Evolutionary conservation across 2,888 invertebrate species (phyloP), one percentile per base, ranked within the genome.

Genomic region (Callimorpha dominula): DNA sequence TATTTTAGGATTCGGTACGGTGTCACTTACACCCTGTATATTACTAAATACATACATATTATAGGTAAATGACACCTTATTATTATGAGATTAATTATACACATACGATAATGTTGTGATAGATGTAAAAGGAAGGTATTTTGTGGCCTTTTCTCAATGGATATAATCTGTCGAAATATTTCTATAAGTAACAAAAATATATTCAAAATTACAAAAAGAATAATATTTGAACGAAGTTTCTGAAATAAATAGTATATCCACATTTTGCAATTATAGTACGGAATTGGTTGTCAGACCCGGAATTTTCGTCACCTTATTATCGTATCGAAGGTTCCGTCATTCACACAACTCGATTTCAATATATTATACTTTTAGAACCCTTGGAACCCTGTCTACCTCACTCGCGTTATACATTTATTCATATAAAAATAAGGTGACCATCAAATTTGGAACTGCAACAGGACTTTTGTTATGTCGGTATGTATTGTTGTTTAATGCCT

Each of bases 291-390:
- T 71, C 65, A 17, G 64, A 65, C 52, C 17, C 20, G 63, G 31
- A 68, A 73, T 73, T 76, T 40, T 66, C 60, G 43, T 66, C 69
- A 72, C 63, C 54, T 69, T 75, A 78, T 76, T 75, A 73, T 73
- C 75, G 72, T 68, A 50, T 49, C 43, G 69, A 76, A 42, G 57
- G 78, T 76, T 71, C 73, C 65, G 77, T 82, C 81, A 84, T 75
- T 71, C 74, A 78, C 81, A 83, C 79, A 73, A 73, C 77, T 78
- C 75, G 75, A 81, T 86, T 80, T 81, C 81, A 81, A 85, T 80
- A 81, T 75, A 78, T 76, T 74, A 80, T 74, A 74, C 76, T 72
- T 66, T 74, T 67, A 71, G 63, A 65, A 74, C 65, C 57, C 52
- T 75, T 76, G 62, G 70, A 67, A 70, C 72, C 72, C 73, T 75